Percentiles rank a stretch among this genome's conserved stretches.
Conservation (phyloP, 2,888 invertebrate species). For the Dolichomitus sp. region DNA sequence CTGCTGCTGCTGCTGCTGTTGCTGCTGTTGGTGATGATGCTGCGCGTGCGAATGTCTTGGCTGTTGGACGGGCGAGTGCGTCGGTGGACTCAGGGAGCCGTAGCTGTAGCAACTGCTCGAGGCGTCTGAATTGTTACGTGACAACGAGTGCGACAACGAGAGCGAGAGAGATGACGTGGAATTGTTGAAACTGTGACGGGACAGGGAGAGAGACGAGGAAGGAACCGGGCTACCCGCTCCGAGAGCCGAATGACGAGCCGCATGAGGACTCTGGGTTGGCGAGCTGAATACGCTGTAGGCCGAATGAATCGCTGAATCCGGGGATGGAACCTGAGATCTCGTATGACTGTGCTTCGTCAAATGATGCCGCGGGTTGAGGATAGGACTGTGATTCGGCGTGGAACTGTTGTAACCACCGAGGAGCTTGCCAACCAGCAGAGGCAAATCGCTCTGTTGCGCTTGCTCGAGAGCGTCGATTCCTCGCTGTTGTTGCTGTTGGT, state of each 20-base stretch:
- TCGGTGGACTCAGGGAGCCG: slow-evolving; percentile 89
- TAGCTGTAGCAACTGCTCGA: slow-evolving; percentile 96
- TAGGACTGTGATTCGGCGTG: slow-evolving; percentile 90
- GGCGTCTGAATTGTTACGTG: slow-evolving; percentile 96
- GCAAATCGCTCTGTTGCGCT: slow-evolving; percentile 85
- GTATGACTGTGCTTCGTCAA: slow-evolving; percentile 84
- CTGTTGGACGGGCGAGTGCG: slow-evolving; percentile 94
- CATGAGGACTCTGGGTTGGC: slow-evolving; percentile 95
- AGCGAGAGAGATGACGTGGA: slow-evolving; percentile 86
- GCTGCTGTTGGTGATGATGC: slow-evolving; percentile 71
- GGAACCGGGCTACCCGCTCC: slow-evolving; percentile 84
- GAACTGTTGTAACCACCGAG: slow-evolving; percentile 89
- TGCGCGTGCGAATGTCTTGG: slow-evolving; percentile 85
- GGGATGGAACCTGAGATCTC: slow-evolving; percentile 89
- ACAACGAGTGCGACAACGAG: slow-evolving; percentile 93
- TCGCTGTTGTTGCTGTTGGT: slow-evolving; percentile 74
- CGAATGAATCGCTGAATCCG: slow-evolving; percentile 96
- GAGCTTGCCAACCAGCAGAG: slow-evolving; percentile 88
- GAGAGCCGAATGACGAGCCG: slow-evolving; percentile 92
- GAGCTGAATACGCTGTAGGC: slow-evolving; percentile 94
- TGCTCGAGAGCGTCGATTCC: slow-evolving; percentile 80
- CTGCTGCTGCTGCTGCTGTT: slow-evolving; percentile 83
- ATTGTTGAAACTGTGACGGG: slow-evolving; percentile 85
- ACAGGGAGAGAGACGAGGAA: slow-evolving; percentile 84
- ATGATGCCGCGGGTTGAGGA: slow-evolving; percentile 85